Percentiles rank a stretch among this genome's conserved stretches.
Evolutionary conservation across 1,140 invertebrate species (phyloP).

Genomic region (Macrobrachium rosenbergii): DNA sequence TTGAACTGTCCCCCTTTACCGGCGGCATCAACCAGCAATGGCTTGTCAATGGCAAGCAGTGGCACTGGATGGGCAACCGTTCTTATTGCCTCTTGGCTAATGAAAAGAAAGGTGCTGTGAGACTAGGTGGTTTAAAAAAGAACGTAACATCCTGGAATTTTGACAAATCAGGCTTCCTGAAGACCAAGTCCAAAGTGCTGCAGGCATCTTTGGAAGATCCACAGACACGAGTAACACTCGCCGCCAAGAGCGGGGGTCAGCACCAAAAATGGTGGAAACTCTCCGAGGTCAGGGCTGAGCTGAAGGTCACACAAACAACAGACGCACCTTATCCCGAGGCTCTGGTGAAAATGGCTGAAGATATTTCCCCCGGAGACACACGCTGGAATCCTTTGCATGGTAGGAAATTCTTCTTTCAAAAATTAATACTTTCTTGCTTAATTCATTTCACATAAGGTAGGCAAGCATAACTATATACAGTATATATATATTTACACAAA

Average conservation of each 20-base stretch:
- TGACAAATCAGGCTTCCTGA: not conserved
- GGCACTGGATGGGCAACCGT: not conserved
- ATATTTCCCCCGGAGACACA: not conserved
- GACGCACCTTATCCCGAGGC: not conserved
- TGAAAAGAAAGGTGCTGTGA: not conserved
- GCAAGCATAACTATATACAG: too few species aligned
- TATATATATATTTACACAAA: too few species aligned
- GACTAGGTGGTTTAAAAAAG: not conserved
- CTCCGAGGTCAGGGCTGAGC: not conserved
- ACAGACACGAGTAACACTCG: slow-evolving; percentile 3
- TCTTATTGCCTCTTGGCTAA: not conserved
- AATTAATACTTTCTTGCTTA: too few species aligned
- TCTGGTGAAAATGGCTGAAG: not conserved
- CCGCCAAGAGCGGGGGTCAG: slow-evolving; percentile 9
- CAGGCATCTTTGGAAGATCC: slow-evolving; percentile 18
- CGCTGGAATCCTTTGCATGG: not conserved
- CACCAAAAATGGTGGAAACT: slow-evolving; percentile 41
- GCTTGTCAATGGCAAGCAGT: not conserved
- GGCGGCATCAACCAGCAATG: slow-evolving; percentile 12
- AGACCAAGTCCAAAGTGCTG: not conserved
- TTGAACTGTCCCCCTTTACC: not conserved
- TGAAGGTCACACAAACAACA: not conserved
- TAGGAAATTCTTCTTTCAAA: too few species aligned
- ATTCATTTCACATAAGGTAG: too few species aligned
- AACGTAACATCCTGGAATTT: not conserved